Evolutionary conservation across 2,113 vertebrate species (phyloP), one percentile per base, ranked within the genome.

Genomic region (Mobula birostris): DNA sequence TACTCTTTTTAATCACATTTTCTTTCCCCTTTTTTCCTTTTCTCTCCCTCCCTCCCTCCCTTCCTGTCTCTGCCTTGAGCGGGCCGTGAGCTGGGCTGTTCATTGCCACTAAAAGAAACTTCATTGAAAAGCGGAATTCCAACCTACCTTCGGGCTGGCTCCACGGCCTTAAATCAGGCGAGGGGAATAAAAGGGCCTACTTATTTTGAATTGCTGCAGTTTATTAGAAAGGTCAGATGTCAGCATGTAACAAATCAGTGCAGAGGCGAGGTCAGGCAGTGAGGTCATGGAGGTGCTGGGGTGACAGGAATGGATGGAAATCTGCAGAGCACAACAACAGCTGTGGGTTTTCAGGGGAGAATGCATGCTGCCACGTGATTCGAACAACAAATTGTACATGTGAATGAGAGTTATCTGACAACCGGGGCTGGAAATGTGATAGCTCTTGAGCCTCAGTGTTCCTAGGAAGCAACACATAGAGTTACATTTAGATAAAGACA

Each of bases 151-250:
- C 21, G 29, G 91, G 91, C 70, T 40, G 36, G 32, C 68, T 36
- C 36, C 9, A 70, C 32, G 5, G 90, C 90, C 36, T 14, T 90
- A 66, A 90, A 90, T 90, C 61, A 32, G n/a, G 15, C 15, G 14
- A 36, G 87, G 63, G 15, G 1, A 93, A 48, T 27, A 93, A 68
- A 90, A 90, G 85, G 9, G 74, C 19, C 91, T 76, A 27, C 91
- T 93, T 72, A 76, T 72, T 90, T 48, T 74, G 91, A 93, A 93
- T 72, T 40, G 91, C 91, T 76, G 91, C 83, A 93, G 91, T 93
- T 92, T 93, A 93, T 93, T 93, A 0, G 70, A 56, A 29, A 74
- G 91, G 91, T 56, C 70, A 93, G 70, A 76, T 48, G 91, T 74
- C 91, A 93, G 48, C 40, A 7, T 76, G 91, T 48, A 48, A 74